Base-by-base conservation (phyloP, 2,113 vertebrate genomes). In the Jaculus jaculus region DNA sequence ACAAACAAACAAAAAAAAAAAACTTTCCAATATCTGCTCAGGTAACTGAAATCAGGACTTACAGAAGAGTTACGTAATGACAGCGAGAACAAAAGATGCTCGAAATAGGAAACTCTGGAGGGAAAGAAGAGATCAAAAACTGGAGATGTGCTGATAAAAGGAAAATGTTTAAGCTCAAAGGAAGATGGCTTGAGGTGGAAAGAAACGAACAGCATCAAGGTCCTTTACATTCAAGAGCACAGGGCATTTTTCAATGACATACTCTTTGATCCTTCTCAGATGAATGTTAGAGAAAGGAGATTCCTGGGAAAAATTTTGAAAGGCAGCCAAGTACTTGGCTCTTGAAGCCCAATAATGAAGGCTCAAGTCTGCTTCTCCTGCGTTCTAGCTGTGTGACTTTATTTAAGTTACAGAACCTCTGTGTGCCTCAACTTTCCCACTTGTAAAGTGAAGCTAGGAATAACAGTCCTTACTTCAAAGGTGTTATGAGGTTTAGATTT, bases 121-220 rank as follows among this genome's bases (percentile, higher is more conserved):
- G 23, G 77, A 54, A 54, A 54, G 54, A 86, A 88, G 18, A 26
- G 23, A 60, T 60, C 15, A 81, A 68, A 54, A 85, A 5, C 54
- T 73, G 2, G n/a, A 80, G 23, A 20, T n/a, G 3, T 37, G 13
- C n/a, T 65, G 26, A 32, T 78, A 28, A 51, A 84, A 93, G 30
- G 61, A 77, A 95, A 73, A 73, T 18, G 4, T 80, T 71, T 63
- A 68, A 87, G 54, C 73, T 95, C 65, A 47, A 18, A 87, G n/a
- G 71, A 66, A 84, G 54, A 47, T 69, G 30, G 28, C 7, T 63
- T 63, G 51, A 65, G 77, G 65, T 61, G 75, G 69, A 95, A 89
- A 24, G 16, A 84, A 68, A 69, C 23, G 66, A 18, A 32, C 58
- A 51, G 58, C 6, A 30, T 82, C 39, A 82, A 34, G 60, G 58